These are phyloP conservation scores for Callopanchax toddi DNA, from an alignment of 2,113 vertebrate species.

Conservation along the genomic window DNA sequence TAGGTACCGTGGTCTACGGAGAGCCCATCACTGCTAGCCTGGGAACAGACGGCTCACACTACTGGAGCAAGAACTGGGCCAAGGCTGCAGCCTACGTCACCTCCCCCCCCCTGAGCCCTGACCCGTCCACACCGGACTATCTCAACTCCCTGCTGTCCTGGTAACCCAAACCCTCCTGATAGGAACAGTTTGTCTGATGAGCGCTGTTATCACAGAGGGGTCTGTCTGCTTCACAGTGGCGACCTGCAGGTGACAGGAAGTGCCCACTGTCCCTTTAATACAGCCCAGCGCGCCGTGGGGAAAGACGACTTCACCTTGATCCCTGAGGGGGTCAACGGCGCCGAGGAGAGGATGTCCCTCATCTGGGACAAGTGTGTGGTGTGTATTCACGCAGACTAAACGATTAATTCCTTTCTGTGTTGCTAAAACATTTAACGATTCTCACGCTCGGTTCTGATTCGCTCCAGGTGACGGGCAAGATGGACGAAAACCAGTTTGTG, in stretches of 20 bases:
- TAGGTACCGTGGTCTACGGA: slow-evolving; percentile 96
- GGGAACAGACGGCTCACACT: slow-evolving; percentile 96
- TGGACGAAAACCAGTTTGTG: slow-evolving; percentile 99
- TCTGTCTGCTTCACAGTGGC: slow-evolving; percentile 78
- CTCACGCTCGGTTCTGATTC: slow-evolving; percentile 9
- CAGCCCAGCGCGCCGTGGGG: slow-evolving; percentile 95
- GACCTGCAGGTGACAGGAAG: slow-evolving; percentile 98
- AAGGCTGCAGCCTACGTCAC: slow-evolving; percentile 97
- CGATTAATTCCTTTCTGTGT: too few relatives aligned
- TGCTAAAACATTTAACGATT: too few relatives aligned
- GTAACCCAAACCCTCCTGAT: slow-evolving; percentile 67
- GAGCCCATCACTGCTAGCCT: slow-evolving; percentile 96
- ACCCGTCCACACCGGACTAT: slow-evolving; percentile 96
- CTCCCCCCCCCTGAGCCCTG: slow-evolving; percentile 94
- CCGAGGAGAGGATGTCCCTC: slow-evolving; percentile 96
- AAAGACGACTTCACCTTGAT: slow-evolving; percentile 98
- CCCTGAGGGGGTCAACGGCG: slow-evolving; percentile 95
- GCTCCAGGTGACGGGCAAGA: slow-evolving; percentile 93
- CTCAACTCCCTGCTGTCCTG: slow-evolving; percentile 96
- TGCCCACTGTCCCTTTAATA: slow-evolving; percentile 96
- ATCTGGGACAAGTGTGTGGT: slow-evolving; percentile 99
- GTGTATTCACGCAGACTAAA: slow-evolving; percentile 45
- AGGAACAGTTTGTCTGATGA: background rate
- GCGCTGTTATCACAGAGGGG: too few relatives aligned
- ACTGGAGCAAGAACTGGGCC: slow-evolving; percentile 99